phyloP scores from a whole-genome alignment of 2,888 invertebrate species.

The Oscheius sp. region DNA sequence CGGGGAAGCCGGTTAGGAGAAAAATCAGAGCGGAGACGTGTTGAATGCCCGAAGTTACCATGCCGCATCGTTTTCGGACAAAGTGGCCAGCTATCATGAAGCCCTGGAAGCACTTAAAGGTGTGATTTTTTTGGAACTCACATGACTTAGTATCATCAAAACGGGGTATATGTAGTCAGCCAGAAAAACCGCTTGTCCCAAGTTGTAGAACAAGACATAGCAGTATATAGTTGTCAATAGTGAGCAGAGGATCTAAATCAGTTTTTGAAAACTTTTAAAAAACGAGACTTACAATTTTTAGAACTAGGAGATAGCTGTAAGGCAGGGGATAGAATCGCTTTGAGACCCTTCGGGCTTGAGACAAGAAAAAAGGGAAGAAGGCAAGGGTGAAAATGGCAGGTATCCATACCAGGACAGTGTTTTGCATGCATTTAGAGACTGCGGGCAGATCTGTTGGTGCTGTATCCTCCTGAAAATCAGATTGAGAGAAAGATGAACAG shows the following conservation, averaged over 20 bases:
- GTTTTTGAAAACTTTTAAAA: neutral
- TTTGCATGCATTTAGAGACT: slow-evolving; percentile 63
- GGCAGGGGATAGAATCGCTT: slow-evolving; percentile 47
- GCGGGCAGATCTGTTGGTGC: too few relatives aligned
- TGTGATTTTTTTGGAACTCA: slow-evolving; percentile 38
- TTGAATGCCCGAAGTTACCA: slow-evolving; percentile 88
- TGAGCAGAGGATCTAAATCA: slow-evolving; percentile 27
- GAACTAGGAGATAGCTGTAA: slow-evolving; percentile 39
- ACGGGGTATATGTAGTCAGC: slow-evolving; percentile 63
- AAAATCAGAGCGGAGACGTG: slow-evolving; percentile 90
- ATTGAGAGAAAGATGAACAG: too few relatives aligned
- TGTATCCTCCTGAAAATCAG: neutral
- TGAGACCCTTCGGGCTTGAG: slow-evolving; percentile 44
- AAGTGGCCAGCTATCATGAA: slow-evolving; percentile 78
- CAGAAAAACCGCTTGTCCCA: slow-evolving; percentile 41
- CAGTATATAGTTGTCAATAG: slow-evolving; percentile 37
- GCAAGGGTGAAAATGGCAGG: slow-evolving; percentile 59
- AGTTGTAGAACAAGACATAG: slow-evolving; percentile 43
- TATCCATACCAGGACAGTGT: slow-evolving; percentile 67
- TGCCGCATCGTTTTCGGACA: slow-evolving; percentile 86
- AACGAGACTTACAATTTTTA: slow-evolving; percentile 46
- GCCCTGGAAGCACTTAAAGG: slow-evolving; percentile 44
- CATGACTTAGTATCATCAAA: slow-evolving; percentile 58
- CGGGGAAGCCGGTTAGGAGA: slow-evolving; percentile 80
- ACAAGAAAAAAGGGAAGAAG: slow-evolving; percentile 50